Percentiles rank a stretch among this genome's conserved stretches.
phyloP scores from a whole-genome alignment of 2,113 vertebrate genomes.

The Thalassoma bifasciatum region DNA sequence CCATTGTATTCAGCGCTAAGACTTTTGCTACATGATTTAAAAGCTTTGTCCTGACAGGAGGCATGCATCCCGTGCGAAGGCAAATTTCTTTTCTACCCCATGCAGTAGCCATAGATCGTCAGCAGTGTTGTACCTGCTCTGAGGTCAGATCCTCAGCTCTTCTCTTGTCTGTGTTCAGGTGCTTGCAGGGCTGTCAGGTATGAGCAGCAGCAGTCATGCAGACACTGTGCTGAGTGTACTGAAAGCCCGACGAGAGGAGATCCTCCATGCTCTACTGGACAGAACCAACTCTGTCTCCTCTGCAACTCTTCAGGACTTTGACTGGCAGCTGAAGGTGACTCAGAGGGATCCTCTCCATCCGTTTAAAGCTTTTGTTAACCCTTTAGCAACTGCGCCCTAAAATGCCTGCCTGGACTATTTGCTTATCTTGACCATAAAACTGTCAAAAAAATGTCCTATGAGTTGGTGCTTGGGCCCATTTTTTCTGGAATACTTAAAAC shows the following conservation, averaged over 20 bases:
- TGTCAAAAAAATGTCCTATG: too few relatives aligned
- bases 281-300: slow-evolving; percentile 88
- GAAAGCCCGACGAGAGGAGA: slow-evolving; percentile 87
- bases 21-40: too few relatives aligned
- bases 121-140: neutral
- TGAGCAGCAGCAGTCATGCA: slow-evolving; percentile 77
- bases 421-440: too few relatives aligned
- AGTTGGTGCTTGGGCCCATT: too few relatives aligned
- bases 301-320: slow-evolving; percentile 91
- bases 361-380: too few relatives aligned
- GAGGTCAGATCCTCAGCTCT: neutral
- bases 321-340: slow-evolving; percentile 96
- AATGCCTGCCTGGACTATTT: too few relatives aligned
- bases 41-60: too few relatives aligned
- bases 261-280: slow-evolving; percentile 85
- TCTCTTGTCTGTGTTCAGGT: slow-evolving; percentile 75
- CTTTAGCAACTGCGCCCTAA: too few relatives aligned
- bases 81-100: neutral
- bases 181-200: slow-evolving; percentile 79
- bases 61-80: too few relatives aligned
- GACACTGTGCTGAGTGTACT: slow-evolving; percentile 85
- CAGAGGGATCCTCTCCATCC: too few relatives aligned
- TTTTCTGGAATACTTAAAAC: too few relatives aligned
- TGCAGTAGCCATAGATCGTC: neutral
- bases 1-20: too few relatives aligned